Percentiles rank a stretch among this genome's conserved stretches.
Evolutionary conservation across 1,140 invertebrate genomes (phyloP).

Genomic region (Hestina assimilis): DNA sequence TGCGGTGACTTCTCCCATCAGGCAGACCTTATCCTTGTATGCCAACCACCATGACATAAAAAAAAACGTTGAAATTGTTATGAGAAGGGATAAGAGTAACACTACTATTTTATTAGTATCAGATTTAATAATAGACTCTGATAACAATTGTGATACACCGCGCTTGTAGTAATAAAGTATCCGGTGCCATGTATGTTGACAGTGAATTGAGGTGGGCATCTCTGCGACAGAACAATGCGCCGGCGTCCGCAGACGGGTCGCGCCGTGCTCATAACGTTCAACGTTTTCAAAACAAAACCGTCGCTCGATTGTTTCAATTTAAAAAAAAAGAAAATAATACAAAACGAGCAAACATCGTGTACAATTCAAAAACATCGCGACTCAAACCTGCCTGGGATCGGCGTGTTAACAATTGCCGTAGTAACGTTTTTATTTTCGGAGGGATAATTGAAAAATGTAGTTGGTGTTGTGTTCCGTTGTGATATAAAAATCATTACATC

Average conservation of each 20-base stretch:
- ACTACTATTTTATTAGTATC: background rate
- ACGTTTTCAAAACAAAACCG: slow-evolving; percentile 70
- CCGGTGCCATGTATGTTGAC: slow-evolving; percentile 59
- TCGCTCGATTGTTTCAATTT: slow-evolving; percentile 62
- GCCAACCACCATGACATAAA: too few species aligned
- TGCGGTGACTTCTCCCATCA: too few species aligned
- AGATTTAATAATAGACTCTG: background rate
- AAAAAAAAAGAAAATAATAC: slow-evolving; percentile 65
- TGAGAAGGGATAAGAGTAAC: background rate
- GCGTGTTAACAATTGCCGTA: background rate
- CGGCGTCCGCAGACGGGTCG: slow-evolving; percentile 44
- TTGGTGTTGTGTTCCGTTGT: slow-evolving; percentile 42
- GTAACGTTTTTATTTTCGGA: slow-evolving; percentile 20
- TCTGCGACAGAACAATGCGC: slow-evolving; percentile 55
- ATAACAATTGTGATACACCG: slow-evolving; percentile 13
- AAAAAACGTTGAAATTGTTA: too few species aligned
- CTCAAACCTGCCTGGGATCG: slow-evolving; percentile 15
- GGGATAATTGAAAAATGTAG: slow-evolving; percentile 55
- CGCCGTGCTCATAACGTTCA: slow-evolving; percentile 33
- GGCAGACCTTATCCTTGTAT: too few species aligned
- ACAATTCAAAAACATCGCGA: slow-evolving; percentile 59
- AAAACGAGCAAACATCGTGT: slow-evolving; percentile 64
- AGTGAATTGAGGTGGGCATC: slow-evolving; percentile 51
- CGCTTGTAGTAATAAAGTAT: slow-evolving; percentile 33
- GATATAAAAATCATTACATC: slow-evolving; percentile 29